A percentile compares a stretch with the other conserved stretches of the same genome.
Evolutionary conservation across 2,797 vertebrate species (phyloP).

Genomic region (Girardinus metallicus): DNA sequence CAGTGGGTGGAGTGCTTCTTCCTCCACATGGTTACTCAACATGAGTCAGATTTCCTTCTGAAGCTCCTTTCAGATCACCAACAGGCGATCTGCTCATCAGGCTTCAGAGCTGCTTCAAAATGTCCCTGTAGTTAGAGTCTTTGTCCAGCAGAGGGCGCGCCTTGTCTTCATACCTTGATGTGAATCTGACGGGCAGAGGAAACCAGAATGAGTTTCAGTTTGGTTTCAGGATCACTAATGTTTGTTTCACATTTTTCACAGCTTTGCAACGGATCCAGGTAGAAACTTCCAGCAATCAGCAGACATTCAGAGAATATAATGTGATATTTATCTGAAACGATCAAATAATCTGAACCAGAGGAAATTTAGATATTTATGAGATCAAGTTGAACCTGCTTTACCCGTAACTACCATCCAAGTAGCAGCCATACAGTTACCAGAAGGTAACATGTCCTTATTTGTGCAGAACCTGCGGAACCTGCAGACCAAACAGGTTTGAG

Average conservation of each 20-base stretch:
- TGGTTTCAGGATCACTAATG: background rate
- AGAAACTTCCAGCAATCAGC: background rate
- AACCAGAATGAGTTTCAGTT: conserved; percentile 20
- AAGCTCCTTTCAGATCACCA: background rate
- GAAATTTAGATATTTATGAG: background rate
- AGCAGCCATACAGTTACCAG: background rate
- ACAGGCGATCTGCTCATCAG: background rate
- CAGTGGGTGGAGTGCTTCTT: background rate
- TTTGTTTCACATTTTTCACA: background rate
- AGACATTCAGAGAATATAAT: background rate
- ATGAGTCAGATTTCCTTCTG: background rate
- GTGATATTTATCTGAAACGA: background rate
- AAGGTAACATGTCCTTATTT: background rate
- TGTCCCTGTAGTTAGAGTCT: background rate
- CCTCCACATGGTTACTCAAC: background rate
- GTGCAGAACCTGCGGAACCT: too few species aligned
- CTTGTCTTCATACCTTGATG: conserved; percentile 58
- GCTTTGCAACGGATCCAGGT: background rate
- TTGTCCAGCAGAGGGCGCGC: conserved; percentile 17
- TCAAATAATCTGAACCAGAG: background rate
- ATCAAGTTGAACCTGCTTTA: background rate
- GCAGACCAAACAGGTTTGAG: too few species aligned
- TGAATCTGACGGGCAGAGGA: conserved; percentile 58
- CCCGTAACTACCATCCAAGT: background rate
- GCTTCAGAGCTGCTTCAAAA: background rate